Evolutionary conservation across 2,888 invertebrate genomes (phyloP), one percentile per base, ranked within the genome.

Genomic region (Aspidiotus destructor): DNA sequence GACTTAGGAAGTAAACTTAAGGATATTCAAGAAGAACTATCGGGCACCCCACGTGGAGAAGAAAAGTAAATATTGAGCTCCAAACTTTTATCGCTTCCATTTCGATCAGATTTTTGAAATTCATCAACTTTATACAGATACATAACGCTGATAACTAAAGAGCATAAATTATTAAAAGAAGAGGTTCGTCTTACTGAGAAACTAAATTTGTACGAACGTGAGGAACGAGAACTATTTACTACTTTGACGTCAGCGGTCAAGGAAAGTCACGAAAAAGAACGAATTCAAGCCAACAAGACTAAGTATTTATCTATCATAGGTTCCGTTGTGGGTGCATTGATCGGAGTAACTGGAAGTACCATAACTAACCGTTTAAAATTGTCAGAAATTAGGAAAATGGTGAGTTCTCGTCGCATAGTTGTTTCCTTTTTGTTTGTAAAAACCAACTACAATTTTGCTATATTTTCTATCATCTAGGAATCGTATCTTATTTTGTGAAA

Each of bases 231-330:
- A 65, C 77, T 84, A 11, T 91, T 91, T 75, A 82, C 85, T 0
- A 81, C 83, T 0, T 83, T 91, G 76, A 86, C 88, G 0, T 72
- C 74, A 28, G 86, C 88, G 0, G 85, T 92, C 0, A 83, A 91
- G 72, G 84, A 88, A 72, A 88, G 88, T 16, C 91, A 92, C 75
- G 92, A 92, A 76, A 82, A 88, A 69, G 92, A 92, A 76, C 78
- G 91, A 52, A 85, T 87, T 0, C 87, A 90, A 74, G 84, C 88
- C 6, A 90, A 92, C 76, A 81, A 87, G 69, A 89, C 90, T 70
- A 92, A 92, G 77, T 92, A 92, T 76, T 89, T 89, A 85, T 87
- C 87, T 71, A 82, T 89, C 68, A 84, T 86, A 55, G 87, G 86
- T 8, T 87, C 87, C 7, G 80, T 87, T 72, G 78, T 85, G 76